Evolutionary conservation across 2,888 invertebrate species (phyloP).

Genomic region (Ariolimax columbianus): DNA sequence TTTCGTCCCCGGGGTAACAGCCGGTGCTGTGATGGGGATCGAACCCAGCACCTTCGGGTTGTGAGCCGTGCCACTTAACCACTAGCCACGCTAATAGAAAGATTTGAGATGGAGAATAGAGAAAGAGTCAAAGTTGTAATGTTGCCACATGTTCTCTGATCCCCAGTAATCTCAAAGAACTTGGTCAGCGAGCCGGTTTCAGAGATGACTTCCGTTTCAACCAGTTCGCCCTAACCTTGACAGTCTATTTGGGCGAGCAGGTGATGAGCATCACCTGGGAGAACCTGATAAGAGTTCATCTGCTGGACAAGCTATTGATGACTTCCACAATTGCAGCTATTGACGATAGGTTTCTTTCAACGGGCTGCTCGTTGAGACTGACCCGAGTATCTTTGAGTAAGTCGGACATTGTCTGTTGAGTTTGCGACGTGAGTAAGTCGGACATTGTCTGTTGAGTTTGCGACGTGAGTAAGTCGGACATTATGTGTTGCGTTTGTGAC

Average conservation of each 20-base stretch:
- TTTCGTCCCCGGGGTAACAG: too few species aligned
- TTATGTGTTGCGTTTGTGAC: too few species aligned
- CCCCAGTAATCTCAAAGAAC: slow-evolving; percentile 48
- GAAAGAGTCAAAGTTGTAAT: not conserved
- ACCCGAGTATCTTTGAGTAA: slow-evolving; percentile 48
- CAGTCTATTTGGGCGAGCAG: slow-evolving; percentile 58
- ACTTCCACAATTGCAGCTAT: slow-evolving; percentile 43
- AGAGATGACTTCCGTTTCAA: slow-evolving; percentile 58
- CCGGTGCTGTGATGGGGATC: too few species aligned
- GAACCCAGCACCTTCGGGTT: too few species aligned
- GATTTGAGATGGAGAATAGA: not conserved
- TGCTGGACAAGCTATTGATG: slow-evolving; percentile 60
- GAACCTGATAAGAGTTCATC: slow-evolving; percentile 50
- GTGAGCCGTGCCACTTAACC: too few species aligned
- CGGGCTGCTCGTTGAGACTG: slow-evolving; percentile 42
- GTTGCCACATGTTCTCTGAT: not conserved
- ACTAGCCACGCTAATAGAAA: too few species aligned
- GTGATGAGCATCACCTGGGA: slow-evolving; percentile 58
- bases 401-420: too few species aligned
- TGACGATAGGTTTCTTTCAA: slow-evolving; percentile 55
- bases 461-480: too few species aligned
- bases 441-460: too few species aligned
- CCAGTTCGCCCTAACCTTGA: slow-evolving; percentile 59
- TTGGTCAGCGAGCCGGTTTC: slow-evolving; percentile 43
- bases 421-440: too few species aligned